A percentile compares a stretch with the other conserved stretches of the same genome.
Conservation (phyloP, 2,113 vertebrate genomes). For the Scomber colias region DNA sequence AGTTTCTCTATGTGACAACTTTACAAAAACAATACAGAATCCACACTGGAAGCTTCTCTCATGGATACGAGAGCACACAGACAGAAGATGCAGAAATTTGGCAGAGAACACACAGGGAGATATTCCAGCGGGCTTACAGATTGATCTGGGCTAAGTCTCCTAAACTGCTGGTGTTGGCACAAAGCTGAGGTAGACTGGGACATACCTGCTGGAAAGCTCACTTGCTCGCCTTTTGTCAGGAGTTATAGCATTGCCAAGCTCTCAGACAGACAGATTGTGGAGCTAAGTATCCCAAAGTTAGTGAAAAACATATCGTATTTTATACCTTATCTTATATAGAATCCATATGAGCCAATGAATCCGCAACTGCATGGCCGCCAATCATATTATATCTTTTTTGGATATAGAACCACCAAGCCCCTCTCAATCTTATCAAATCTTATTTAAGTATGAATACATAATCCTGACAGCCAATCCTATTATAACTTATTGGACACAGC, state of each 20-base stretch:
- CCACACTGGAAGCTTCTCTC: slow-evolving; percentile 23
- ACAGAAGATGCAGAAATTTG: slow-evolving; percentile 54
- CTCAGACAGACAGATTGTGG: slow-evolving; percentile 6
- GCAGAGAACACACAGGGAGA: slow-evolving; percentile 39
- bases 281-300: slow-evolving; percentile 31
- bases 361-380: slow-evolving; percentile 53
- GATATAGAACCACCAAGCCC: slow-evolving; percentile 47
- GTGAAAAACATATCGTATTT: slow-evolving; percentile 26
- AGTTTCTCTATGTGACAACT: slow-evolving; percentile 40
- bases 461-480: slow-evolving; percentile 69
- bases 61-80: neutral
- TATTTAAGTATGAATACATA: slow-evolving; percentile 66
- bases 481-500: slow-evolving; percentile 68
- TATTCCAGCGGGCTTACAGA: slow-evolving; percentile 45
- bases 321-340: slow-evolving; percentile 40
- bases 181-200: slow-evolving; percentile 43
- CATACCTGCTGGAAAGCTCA: slow-evolving; percentile 62
- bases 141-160: slow-evolving; percentile 57
- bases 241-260: neutral
- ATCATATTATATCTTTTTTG: slow-evolving; percentile 66
- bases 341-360: slow-evolving; percentile 66
- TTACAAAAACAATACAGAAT: slow-evolving; percentile 46
- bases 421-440: slow-evolving; percentile 61
- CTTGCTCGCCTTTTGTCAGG: slow-evolving; percentile 40
- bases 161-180: slow-evolving; percentile 61